Evolutionary conservation across 1,140 invertebrate species (phyloP), one percentile per base, ranked within the genome.

Genomic region (Vollenhovia emeryi): DNA sequence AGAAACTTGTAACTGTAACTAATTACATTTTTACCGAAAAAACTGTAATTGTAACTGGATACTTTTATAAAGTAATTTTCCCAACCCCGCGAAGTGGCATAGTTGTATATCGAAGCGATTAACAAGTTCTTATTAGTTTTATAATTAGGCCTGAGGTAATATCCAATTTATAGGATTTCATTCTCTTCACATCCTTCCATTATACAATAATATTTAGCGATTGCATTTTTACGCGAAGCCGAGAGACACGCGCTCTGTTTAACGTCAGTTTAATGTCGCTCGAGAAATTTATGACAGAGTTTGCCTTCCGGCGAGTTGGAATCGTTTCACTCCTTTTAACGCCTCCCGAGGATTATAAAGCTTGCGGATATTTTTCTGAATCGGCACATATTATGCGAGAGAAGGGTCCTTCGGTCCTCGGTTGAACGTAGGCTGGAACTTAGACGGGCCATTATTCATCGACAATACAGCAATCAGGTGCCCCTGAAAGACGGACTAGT

Each of bases 401-500:
- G 55, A 33, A 69, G 36, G 27, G 15, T 40, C 7, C 9, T 62
- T 86, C 18, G 45, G 21, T 30, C 11, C 15, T 48, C 48, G 27
- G 24, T 76, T 84, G 45, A 74, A 84, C 76, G 59, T 84, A 45
- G 80, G 55, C 27, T 88, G 50, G 50, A 45, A 85, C 30, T 73
- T 57, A 18, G 40, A 57, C 69, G 33, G 50, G 6, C 45, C 9
- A 89, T 86, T 89, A 83, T 78, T 30, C 74, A 71, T 43, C 52
- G 59, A 89, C 89, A 90, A 91, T 91, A 59, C 78, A 59, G 89
- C 87, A 89, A 91, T 91, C 89, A 91, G 69, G 75, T 40, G 50
- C 83, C 76, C 62, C 55, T 73, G 55, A 82, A 86, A 88, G 76
- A 82, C 69, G 50, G 11, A 7, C 57, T 60, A 59, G 15, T 75